phyloP scores from a whole-genome alignment of 2,888 invertebrate species.

The Lymantria dispar region DNA sequence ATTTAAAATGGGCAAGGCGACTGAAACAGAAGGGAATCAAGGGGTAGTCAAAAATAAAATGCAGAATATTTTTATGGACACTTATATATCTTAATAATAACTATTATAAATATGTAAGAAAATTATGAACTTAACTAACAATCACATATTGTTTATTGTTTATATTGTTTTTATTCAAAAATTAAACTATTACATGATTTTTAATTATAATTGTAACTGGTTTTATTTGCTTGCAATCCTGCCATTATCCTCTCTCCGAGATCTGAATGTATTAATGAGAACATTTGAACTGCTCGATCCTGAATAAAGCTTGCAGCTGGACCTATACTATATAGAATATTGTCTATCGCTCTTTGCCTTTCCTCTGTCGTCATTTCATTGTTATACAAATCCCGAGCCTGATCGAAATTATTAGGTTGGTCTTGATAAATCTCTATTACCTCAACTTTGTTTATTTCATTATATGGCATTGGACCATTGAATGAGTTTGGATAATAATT shows the following conservation, averaged over 20 bases:
- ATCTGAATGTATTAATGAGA: constrained; percentile 88
- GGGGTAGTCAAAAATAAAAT: background rate
- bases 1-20: no score
- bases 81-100: background rate
- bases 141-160: background rate
- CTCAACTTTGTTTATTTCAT: constrained; percentile 77
- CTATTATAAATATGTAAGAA: background rate
- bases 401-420: constrained; percentile 93
- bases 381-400: constrained; percentile 90
- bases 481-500: constrained; percentile 98
- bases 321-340: constrained; percentile 89
- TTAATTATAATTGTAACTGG: background rate
- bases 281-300: constrained; percentile 87
- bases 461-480: constrained; percentile 88
- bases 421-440: constrained; percentile 84
- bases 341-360: constrained; percentile 87
- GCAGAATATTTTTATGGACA: background rate
- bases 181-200: background rate
- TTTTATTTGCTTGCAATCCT: constrained; percentile 40
- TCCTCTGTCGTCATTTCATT: constrained; percentile 88
- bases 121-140: background rate
- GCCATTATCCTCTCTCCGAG: constrained; percentile 83
- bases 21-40: no score
- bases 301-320: constrained; percentile 85
- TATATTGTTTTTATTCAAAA: background rate